Percentiles rank a stretch among this genome's conserved stretches.
phyloP scores from a whole-genome alignment of 2,113 vertebrate genomes.

The Lycaon pictus region DNA sequence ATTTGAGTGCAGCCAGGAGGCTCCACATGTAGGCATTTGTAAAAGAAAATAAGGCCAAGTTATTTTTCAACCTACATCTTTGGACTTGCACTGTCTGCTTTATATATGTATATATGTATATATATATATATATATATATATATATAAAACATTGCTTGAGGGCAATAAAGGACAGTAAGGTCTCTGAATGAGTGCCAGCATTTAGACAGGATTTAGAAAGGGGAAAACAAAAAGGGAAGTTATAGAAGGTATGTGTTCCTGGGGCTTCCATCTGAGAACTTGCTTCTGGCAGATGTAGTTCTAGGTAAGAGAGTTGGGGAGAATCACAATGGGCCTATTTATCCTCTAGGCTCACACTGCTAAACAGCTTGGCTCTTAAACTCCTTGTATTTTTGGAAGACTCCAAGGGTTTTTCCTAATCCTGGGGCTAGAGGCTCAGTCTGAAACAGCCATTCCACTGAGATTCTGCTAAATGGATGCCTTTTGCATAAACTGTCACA shows the following conservation, averaged over 20 bases:
- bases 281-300: background rate
- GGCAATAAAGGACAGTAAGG: conserved; percentile 54
- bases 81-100: conserved; percentile 64
- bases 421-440: background rate
- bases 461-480: background rate
- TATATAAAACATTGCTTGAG: background rate
- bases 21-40: background rate
- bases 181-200: conserved; percentile 61
- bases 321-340: conserved; percentile 65
- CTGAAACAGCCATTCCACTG: background rate
- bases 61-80: conserved; percentile 65
- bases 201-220: conserved; percentile 69
- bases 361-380: conserved; percentile 52
- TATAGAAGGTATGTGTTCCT: conserved; percentile 60
- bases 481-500: background rate
- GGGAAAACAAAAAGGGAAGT: conserved; percentile 69
- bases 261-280: conserved; percentile 66
- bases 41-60: conserved; percentile 71
- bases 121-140: conserved; percentile 10
- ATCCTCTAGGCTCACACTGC: conserved; percentile 3
- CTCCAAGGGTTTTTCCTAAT: conserved; percentile 55
- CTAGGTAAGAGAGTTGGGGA: conserved; percentile 43
- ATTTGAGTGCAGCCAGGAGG: background rate
- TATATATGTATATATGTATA: background rate
- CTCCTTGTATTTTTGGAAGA: conserved; percentile 45